Evolutionary conservation across 2,888 invertebrate species (phyloP), one percentile per base, ranked within the genome.

Genomic region (Lasiommata megera): DNA sequence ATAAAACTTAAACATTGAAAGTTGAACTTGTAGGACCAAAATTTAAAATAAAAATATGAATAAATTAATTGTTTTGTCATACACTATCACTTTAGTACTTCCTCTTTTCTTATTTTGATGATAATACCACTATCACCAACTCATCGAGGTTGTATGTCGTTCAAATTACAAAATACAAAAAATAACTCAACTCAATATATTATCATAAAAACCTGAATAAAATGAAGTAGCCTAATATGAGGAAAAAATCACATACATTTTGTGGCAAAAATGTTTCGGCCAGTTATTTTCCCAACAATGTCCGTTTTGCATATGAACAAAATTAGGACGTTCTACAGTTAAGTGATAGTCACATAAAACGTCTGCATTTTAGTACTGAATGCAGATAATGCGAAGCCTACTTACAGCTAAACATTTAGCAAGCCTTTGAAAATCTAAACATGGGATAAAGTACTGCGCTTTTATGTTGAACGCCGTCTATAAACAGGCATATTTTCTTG

Each of bases 291-390:
- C 36, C 40, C 50, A 50, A 54, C 58, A 61, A 58, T 55, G 36
- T 51, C 51, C 56, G n/a, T 56, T 61, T 59, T 41, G 51, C 59
- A 62, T 62, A 46, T 47, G 56, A 59, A 56, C 41, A 41, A 56
- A 59, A 59, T 62, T 56, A 46, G 56, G 50, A 51, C 62, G 53
- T 46, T 46, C 40, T 48, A 59, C 59, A 54, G 59, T 56, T 62
- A 58, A 38, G 31, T 53, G 56, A 54, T 62, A 56, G 61, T 40
- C 36, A 36, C 58, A 61, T 61, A 53, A 58, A 55, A 53, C 41
- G 52, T 23, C 28, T 28, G 37, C 41, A 54, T 53, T 43, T 48
- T 56, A 50, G 34, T 34, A 48, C 40, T 56, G 46, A 61, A 58
- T 62, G 44, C 54, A 38, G 48, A 50, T 36, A 54, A 48, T 37